A percentile compares a stretch with the other conserved stretches of the same genome.
Evolutionary conservation across 2,888 invertebrate genomes (phyloP).

Genomic region (Drosophila neoperkinsi): DNA sequence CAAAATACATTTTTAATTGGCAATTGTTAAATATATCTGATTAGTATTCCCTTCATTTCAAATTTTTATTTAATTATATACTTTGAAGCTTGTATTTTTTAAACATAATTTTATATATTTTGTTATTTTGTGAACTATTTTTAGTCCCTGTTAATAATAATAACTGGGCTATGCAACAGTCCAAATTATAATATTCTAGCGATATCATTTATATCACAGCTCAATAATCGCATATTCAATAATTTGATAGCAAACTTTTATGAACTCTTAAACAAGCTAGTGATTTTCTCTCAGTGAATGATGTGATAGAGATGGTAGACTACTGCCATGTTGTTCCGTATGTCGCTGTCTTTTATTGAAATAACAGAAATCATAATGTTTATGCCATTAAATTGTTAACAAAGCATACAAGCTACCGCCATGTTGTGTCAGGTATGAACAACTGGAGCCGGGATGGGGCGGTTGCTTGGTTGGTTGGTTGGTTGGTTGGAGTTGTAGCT

Average conservation of each 20-base stretch:
- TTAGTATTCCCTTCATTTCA: neutral
- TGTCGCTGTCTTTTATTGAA: conserved; percentile 68
- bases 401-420: conserved; percentile 76
- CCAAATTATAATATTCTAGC: neutral
- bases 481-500: neutral
- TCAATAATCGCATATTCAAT: neutral
- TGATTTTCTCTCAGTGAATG: conserved; percentile 8
- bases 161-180: too few relatives aligned
- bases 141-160: too few relatives aligned
- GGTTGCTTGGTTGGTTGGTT: neutral
- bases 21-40: neutral
- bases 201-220: neutral
- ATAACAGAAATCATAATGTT: conserved; percentile 81
- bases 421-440: conserved; percentile 48
- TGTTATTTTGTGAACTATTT: neutral
- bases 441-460: conserved; percentile 16
- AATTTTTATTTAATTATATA: rapidly evolving
- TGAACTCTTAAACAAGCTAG: neutral
- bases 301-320: conserved; percentile 23
- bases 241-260: neutral
- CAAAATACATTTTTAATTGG: neutral
- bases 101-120: neutral
- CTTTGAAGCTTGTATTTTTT: neutral
- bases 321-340: conserved; percentile 18
- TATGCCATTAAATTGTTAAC: conserved; percentile 82